Evolutionary conservation across 2,797 vertebrate species (phyloP).

Genomic region (Nannoperca australis): DNA sequence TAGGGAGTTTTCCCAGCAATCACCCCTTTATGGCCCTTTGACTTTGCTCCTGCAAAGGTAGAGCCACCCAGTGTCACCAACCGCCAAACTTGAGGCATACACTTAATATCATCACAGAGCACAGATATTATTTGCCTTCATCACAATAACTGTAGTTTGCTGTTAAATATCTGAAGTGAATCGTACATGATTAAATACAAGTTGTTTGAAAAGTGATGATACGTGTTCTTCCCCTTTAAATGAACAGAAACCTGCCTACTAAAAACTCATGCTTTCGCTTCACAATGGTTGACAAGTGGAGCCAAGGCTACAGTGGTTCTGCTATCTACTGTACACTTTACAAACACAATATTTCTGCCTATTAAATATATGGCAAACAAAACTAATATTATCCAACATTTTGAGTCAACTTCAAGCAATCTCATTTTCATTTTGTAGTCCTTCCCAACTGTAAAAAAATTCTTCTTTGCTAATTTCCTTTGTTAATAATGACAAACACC

Average conservation of each 20-base stretch:
- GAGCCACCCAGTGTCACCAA: slow-evolving; percentile 52
- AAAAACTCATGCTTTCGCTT: background rate
- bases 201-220: background rate
- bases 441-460: background rate
- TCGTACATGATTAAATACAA: background rate
- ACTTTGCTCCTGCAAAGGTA: slow-evolving; percentile 82
- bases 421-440: background rate
- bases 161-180: background rate
- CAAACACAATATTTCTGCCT: background rate
- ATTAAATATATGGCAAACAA: background rate
- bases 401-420: background rate
- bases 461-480: background rate
- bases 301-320: background rate
- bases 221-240: background rate
- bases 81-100: background rate
- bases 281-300: background rate
- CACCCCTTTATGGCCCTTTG: slow-evolving; percentile 82
- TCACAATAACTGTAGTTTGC: background rate
- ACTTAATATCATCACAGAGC: background rate
- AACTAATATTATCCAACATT: background rate
- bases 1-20: slow-evolving; percentile 40
- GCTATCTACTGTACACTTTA: background rate
- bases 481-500: background rate
- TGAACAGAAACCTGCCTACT: background rate
- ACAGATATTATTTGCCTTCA: background rate